Percentiles rank a stretch among this genome's conserved stretches.
phyloP scores from a whole-genome alignment of 2,888 invertebrate genomes.

The Diarsia dahlii region DNA sequence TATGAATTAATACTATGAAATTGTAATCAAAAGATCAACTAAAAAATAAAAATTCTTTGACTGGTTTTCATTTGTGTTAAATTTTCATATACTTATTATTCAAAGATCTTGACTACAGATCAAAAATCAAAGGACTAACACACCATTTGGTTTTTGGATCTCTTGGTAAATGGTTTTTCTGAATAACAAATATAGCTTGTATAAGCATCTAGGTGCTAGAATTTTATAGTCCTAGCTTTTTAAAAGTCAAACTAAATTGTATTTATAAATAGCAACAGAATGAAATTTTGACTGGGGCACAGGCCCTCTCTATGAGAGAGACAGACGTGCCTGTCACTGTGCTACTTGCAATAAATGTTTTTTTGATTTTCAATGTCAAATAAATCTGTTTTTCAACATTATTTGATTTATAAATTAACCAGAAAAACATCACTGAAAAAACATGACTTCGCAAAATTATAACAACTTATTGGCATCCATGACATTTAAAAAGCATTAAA shows the following conservation, averaged over 20 bases:
- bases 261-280: no score
- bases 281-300: no score
- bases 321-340: no score
- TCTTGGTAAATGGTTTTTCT: not conserved
- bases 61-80: not conserved
- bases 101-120: not conserved
- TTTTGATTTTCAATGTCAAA: no score
- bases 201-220: not conserved
- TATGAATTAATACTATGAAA: slow-evolving; percentile 7
- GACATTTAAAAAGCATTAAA: not conserved
- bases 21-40: not conserved
- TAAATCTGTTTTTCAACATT: not conserved
- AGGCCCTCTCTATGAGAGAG: no score
- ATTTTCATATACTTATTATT: not conserved
- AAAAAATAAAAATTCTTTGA: not conserved
- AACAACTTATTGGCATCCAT: not conserved
- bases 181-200: not conserved
- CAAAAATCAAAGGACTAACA: not conserved
- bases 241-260: not conserved
- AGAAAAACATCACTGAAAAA: not conserved
- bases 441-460: not conserved
- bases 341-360: no score
- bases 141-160: not conserved
- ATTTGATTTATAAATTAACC: not conserved
- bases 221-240: not conserved